Evolutionary conservation across 1,140 invertebrate genomes (phyloP).

Genomic region (Meloidogyne exigua): DNA sequence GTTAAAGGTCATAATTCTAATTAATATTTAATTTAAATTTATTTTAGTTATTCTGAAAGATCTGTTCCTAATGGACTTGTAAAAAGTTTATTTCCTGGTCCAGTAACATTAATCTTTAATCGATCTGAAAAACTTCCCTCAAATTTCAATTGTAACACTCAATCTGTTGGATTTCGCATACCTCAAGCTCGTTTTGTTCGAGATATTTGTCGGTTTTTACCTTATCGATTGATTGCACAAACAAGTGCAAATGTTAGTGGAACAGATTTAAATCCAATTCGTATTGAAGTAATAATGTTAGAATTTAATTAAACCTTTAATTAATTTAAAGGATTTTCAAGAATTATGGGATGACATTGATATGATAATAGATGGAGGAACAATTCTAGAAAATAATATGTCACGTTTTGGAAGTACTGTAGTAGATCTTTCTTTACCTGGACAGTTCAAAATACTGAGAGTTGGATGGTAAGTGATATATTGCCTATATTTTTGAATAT

Average conservation of each 20-base stretch:
- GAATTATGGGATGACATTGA: constrained; percentile 36
- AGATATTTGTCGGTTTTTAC: constrained; percentile 31
- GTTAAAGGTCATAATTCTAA: no score
- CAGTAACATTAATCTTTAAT: constrained; percentile 42
- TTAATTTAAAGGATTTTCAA: constrained; percentile 31
- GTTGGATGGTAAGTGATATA: constrained; percentile 32
- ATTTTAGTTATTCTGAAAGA: constrained; percentile 30
- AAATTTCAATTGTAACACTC: constrained; percentile 30
- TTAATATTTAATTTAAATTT: not conserved
- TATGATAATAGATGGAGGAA: constrained; percentile 32
- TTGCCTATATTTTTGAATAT: no score
- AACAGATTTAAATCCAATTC: constrained; percentile 27
- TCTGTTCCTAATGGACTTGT: constrained; percentile 40
- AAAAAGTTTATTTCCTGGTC: constrained; percentile 37
- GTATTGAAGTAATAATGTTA: constrained; percentile 25
- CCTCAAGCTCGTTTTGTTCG: constrained; percentile 39
- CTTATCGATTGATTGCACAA: constrained; percentile 38
- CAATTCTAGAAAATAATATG: constrained; percentile 30
- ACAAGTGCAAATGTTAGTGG: constrained; percentile 50
- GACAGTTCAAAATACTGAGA: constrained; percentile 24
- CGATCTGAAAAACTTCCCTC: constrained; percentile 26
- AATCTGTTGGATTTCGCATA: constrained; percentile 40
- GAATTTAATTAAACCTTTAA: not conserved
- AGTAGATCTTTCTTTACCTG: constrained; percentile 32
- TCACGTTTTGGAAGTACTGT: constrained; percentile 34